Percentiles rank a stretch among this genome's conserved stretches.
Conservation (phyloP, 2,113 vertebrate genomes). For the Candoia aspera region DNA sequence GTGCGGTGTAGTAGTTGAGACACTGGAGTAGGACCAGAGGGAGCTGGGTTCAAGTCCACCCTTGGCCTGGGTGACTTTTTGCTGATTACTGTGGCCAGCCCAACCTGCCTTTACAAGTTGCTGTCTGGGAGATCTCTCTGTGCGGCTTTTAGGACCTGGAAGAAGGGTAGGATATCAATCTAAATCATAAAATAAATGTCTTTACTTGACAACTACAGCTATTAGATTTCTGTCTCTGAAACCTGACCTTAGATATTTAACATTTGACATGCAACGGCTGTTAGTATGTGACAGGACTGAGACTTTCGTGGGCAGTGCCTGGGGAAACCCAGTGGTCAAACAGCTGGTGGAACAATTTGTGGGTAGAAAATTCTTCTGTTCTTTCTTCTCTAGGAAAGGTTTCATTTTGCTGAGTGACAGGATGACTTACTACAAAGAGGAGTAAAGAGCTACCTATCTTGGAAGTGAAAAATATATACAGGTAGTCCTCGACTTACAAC, state of each 20-base stretch:
- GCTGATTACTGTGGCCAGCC: neutral
- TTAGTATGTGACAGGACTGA: neutral
- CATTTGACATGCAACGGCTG: neutral
- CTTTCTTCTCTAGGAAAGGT: neutral
- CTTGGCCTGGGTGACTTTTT: neutral
- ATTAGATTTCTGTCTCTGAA: neutral
- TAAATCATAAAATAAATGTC: neutral
- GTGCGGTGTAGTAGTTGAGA: neutral
- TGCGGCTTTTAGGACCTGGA: neutral
- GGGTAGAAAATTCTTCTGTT: neutral
- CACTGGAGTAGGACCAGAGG: neutral
- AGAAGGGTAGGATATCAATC: neutral
- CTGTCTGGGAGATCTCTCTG: neutral
- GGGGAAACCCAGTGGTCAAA: neutral
- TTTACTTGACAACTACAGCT: neutral
- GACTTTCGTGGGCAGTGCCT: neutral
- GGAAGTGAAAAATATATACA: neutral
- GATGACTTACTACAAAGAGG: neutral
- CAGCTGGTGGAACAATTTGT: neutral
- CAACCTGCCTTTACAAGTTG: neutral
- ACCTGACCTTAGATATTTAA: neutral
- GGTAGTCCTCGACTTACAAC: too few relatives aligned
- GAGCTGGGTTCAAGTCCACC: neutral
- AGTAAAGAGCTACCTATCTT: neutral
- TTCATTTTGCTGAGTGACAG: neutral